phyloP scores from a whole-genome alignment of 1,140 invertebrate genomes.

The Drosophila repleta region DNA sequence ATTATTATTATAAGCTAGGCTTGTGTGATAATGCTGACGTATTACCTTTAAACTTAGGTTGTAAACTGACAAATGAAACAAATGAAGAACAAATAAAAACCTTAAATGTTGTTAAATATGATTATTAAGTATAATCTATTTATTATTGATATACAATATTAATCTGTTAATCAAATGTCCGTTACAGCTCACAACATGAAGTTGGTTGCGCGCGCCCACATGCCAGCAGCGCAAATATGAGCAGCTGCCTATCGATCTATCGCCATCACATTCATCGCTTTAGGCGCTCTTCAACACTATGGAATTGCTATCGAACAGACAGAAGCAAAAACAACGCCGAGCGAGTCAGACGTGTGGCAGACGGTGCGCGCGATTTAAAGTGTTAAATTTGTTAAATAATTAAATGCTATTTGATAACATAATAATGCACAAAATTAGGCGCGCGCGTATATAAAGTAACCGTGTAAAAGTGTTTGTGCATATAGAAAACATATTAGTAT shows the following conservation, averaged over 20 bases:
- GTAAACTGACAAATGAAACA: conserved; percentile 50
- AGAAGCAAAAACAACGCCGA: conserved; percentile 53
- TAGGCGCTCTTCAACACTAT: conserved; percentile 20
- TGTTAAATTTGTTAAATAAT: conserved; percentile 42
- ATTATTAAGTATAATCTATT: too few species aligned
- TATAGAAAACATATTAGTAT: conserved; percentile 19
- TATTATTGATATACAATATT: too few species aligned
- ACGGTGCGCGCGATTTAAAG: conserved; percentile 45
- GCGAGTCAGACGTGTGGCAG: conserved; percentile 33
- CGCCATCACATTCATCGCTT: neutral
- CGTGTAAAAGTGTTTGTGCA: neutral
- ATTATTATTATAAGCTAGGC: conserved; percentile 50
- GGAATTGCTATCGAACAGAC: neutral
- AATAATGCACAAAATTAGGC: conserved; percentile 3
- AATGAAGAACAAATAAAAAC: conserved; percentile 63
- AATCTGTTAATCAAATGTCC: too few species aligned
- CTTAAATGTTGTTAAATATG: conserved; percentile 29
- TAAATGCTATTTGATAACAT: conserved; percentile 34
- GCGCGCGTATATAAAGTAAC: conserved; percentile 17
- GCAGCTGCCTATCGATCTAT: conserved; percentile 8
- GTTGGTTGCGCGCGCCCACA: neutral
- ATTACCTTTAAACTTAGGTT: conserved; percentile 44
- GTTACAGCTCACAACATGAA: neutral
- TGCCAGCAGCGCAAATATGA: neutral
- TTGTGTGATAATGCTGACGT: conserved; percentile 71